phyloP scores from a whole-genome alignment of 30 jellyfish, hydroid and myxozoan genomes.

The Chrysaora quinquecirrha region DNA sequence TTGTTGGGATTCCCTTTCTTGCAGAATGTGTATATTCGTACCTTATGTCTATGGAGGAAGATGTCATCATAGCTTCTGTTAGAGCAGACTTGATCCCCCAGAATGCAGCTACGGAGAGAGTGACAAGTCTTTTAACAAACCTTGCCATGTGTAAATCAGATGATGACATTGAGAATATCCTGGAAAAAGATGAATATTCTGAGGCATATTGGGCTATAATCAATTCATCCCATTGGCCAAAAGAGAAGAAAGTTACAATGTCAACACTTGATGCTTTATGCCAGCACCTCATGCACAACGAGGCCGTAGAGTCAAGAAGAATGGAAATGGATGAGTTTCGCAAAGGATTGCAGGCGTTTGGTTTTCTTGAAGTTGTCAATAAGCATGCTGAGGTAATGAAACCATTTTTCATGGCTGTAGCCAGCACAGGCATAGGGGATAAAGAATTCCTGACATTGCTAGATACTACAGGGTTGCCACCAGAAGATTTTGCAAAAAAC shows the following conservation, averaged over 20 bases:
- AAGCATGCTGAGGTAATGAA: neutral
- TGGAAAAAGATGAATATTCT: too few relatives aligned
- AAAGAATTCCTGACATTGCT: neutral
- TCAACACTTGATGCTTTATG: neutral
- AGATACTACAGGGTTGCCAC: neutral
- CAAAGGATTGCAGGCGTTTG: constrained; percentile 17
- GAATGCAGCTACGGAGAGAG: too few relatives aligned
- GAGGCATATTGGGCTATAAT: too few relatives aligned
- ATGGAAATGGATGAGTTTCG: constrained; percentile 12
- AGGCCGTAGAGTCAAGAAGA: neutral
- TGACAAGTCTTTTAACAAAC: too few relatives aligned
- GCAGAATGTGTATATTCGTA: too few relatives aligned
- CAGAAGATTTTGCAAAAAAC: constrained; percentile 9
- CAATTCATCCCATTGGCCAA: constrained; percentile 22
- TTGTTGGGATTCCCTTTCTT: too few relatives aligned
- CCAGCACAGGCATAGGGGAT: neutral
- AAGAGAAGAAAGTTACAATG: neutral
- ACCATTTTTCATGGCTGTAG: neutral
- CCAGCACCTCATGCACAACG: neutral
- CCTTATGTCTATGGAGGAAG: too few relatives aligned
- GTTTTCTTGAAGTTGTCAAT: constrained; percentile 10
- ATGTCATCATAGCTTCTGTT: too few relatives aligned
- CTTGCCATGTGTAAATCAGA: too few relatives aligned
- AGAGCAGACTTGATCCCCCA: too few relatives aligned
- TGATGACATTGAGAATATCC: too few relatives aligned